These are phyloP conservation scores for Caenorhabditis sp. DNA, from an alignment of 2,888 invertebrate species.

Conservation along the genomic window DNA sequence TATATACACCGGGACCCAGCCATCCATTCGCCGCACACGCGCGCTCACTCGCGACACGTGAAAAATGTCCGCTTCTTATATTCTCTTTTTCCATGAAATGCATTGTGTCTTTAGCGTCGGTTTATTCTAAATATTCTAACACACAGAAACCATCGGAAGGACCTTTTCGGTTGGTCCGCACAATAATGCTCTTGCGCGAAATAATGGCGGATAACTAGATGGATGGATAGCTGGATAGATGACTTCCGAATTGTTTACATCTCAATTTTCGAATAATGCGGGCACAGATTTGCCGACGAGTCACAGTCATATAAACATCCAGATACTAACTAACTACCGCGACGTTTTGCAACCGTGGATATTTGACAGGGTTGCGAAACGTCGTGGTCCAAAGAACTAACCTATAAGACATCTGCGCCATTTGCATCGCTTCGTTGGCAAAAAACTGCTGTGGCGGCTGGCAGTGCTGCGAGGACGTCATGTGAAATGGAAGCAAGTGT, in stretches of 20 bases:
- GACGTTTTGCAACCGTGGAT: no score
- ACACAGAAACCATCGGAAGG: no score
- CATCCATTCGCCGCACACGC: conserved; percentile 49
- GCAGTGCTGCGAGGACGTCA: conserved; percentile 54
- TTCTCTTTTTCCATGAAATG: not conserved
- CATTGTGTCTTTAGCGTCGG: no score
- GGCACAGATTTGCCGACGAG: no score
- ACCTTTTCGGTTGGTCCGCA: conserved; percentile 1
- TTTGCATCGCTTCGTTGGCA: conserved; percentile 28
- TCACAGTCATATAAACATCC: no score
- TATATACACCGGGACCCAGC: conserved; percentile 57
- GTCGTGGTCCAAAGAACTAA: conserved; percentile 31
- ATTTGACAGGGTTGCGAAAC: no score
- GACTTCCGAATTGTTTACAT: conserved; percentile 51
- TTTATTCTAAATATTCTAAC: no score
- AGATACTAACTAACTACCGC: no score
- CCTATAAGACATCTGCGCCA: conserved; percentile 54
- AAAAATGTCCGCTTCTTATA: conserved; percentile 56
- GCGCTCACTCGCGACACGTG: conserved; percentile 50
- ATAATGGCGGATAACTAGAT: no score
- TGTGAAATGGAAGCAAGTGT: conserved; percentile 42
- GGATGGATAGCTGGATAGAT: no score
- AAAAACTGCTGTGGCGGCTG: conserved; percentile 43
- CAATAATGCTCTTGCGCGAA: conserved; percentile 49
- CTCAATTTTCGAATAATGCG: conserved; percentile 31